These are phyloP conservation scores for Hydrophis major DNA, from an alignment of 2,797 vertebrate genomes.

Conservation along the genomic window DNA sequence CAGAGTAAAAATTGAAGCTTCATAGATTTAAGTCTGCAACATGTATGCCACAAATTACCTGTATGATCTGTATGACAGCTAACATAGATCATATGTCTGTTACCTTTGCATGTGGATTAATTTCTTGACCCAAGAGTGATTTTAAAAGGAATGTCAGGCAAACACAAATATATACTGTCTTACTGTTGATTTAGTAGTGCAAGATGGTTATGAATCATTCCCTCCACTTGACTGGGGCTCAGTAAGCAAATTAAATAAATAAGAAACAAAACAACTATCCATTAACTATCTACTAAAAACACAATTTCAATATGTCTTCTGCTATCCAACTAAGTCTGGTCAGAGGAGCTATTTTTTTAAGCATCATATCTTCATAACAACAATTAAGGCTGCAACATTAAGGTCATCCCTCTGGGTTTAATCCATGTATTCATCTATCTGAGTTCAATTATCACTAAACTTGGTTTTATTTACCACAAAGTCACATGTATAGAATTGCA, in stretches of 20 bases:
- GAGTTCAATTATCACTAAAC: neutral
- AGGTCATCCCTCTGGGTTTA: neutral
- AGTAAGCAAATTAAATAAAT: neutral
- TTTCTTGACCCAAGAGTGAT: rapidly evolving
- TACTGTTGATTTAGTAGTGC: slow-evolving; percentile 57
- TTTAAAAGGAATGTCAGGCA: slow-evolving; percentile 7
- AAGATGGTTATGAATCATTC: neutral
- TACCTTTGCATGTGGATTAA: neutral
- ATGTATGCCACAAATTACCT: neutral
- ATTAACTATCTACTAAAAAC: neutral
- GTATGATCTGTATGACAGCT: neutral
- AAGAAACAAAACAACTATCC: neutral
- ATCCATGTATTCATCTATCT: neutral
- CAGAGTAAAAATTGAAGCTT: neutral
- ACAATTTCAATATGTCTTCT: neutral
- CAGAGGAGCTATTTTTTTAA: slow-evolving; percentile 50
- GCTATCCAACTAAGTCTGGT: slow-evolving; percentile 41
- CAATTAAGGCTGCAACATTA: slow-evolving; percentile 5
- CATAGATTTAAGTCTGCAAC: neutral
- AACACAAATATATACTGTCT: slow-evolving; percentile 47
- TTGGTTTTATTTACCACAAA: neutral
- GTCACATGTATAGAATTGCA: neutral
- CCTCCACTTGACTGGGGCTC: neutral
- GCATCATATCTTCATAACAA: slow-evolving; percentile 71
- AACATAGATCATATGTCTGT: neutral